Conservation (phyloP, 2,888 invertebrate species). For the Synergus umbraculus region DNA sequence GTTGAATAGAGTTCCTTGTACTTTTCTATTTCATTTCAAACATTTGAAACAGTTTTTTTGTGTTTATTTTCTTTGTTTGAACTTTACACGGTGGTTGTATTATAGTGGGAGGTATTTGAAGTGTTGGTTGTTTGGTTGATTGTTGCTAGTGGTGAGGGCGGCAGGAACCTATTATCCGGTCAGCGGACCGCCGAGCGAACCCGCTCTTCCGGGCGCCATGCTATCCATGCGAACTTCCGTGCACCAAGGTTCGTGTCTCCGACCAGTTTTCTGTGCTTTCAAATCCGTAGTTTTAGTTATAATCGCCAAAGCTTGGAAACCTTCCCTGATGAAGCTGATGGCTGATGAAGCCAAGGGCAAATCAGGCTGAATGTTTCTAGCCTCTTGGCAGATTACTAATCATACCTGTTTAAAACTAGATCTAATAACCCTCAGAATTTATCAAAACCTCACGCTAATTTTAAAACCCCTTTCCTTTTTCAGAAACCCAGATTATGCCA, state of each 20-base stretch:
- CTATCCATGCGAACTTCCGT: constrained; percentile 79
- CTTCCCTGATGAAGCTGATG: neutral
- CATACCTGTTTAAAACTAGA: neutral
- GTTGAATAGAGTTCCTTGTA: constrained; percentile 23
- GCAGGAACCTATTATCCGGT: constrained; percentile 95
- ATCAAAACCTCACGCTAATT: neutral
- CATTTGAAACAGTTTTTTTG: constrained; percentile 29
- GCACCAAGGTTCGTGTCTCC: constrained; percentile 78
- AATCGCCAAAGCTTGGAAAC: constrained; percentile 7
- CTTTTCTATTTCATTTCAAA: constrained; percentile 38
- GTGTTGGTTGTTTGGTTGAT: constrained; percentile 78
- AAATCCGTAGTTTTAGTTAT: constrained; percentile 48
- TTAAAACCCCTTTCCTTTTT: constrained; percentile 47
- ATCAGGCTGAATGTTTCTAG: constrained; percentile 12
- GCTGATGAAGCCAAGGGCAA: neutral
- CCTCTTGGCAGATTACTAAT: constrained; percentile 25
- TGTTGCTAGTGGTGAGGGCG: constrained; percentile 93
- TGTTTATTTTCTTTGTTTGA: constrained; percentile 40
- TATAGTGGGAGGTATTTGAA: constrained; percentile 76
- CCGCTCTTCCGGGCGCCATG: constrained; percentile 79
- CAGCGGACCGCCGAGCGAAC: constrained; percentile 83
- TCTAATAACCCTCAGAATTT: neutral
- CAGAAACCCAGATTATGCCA: constrained; percentile 64
- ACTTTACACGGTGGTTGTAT: constrained; percentile 60
- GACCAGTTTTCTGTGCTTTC: constrained; percentile 69